Conservation (phyloP, 2,797 vertebrate genomes). For the Gorsachius magnificus region DNA sequence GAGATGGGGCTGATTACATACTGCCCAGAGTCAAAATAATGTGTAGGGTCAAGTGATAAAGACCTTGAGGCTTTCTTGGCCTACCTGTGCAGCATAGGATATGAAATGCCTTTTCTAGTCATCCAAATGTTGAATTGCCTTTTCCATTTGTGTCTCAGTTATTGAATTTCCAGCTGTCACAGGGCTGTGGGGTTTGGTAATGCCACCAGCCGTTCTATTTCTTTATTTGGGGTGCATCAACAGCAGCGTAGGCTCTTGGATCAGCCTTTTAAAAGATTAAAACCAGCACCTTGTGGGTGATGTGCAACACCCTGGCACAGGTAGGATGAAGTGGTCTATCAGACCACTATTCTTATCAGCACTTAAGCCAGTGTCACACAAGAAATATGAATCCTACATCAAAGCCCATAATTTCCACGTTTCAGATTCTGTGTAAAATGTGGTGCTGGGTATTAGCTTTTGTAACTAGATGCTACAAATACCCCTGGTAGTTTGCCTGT, state of each 20-base stretch:
- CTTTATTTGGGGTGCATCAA: neutral
- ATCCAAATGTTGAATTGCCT: neutral
- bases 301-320: neutral
- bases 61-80: neutral
- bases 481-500: neutral
- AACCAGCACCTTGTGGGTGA: neutral
- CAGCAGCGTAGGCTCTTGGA: neutral
- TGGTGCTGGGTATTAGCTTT: neutral
- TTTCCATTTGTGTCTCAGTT: neutral
- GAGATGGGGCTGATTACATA: neutral
- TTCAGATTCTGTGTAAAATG: neutral
- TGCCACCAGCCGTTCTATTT: neutral
- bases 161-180: neutral
- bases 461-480: neutral
- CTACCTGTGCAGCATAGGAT: neutral
- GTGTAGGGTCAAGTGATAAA: neutral
- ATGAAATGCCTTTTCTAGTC: neutral
- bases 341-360: neutral
- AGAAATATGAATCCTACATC: neutral
- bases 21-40: neutral
- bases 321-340: neutral
- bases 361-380: fast-evolving
- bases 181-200: neutral
- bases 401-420: neutral
- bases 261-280: neutral